phyloP scores from a whole-genome alignment of 2,888 invertebrate genomes.

The Conus canariensis region DNA sequence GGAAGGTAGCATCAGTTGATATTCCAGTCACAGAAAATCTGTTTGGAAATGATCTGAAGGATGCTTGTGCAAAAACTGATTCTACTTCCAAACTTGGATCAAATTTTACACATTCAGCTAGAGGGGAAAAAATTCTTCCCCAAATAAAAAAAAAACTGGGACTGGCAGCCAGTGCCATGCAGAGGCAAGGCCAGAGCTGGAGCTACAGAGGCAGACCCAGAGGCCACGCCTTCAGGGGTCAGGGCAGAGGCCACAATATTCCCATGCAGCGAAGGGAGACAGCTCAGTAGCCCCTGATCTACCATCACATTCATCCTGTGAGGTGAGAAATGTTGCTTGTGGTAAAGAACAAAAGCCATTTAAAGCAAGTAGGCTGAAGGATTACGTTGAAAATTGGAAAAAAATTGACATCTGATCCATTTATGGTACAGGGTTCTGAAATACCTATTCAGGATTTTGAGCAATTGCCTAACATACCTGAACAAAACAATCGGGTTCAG shows the following conservation, averaged over 20 bases:
- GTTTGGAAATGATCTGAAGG: too few species aligned
- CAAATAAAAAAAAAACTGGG: background rate
- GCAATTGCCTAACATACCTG: background rate
- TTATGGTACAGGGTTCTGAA: background rate
- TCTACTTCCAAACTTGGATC: too few species aligned
- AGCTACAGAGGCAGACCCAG: background rate
- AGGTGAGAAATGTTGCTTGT: too few species aligned
- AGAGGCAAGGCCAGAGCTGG: background rate
- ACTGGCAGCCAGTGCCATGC: background rate
- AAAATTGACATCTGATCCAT: background rate
- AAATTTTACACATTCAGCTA: background rate
- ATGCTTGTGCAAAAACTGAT: too few species aligned
- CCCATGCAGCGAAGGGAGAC: too few species aligned
- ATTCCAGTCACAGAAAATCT: too few species aligned
- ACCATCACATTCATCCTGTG: too few species aligned
- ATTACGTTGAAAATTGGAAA: too few species aligned
- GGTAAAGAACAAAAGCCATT: background rate
- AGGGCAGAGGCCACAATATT: background rate
- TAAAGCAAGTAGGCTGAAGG: background rate
- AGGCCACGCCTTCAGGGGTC: background rate
- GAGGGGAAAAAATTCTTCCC: background rate
- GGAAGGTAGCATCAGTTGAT: background rate
- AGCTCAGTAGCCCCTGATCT: too few species aligned
- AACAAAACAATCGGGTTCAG: background rate
- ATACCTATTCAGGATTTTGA: too few species aligned